Conservation (phyloP, 2,888 invertebrate genomes). For the Oxystoma pomonae region DNA sequence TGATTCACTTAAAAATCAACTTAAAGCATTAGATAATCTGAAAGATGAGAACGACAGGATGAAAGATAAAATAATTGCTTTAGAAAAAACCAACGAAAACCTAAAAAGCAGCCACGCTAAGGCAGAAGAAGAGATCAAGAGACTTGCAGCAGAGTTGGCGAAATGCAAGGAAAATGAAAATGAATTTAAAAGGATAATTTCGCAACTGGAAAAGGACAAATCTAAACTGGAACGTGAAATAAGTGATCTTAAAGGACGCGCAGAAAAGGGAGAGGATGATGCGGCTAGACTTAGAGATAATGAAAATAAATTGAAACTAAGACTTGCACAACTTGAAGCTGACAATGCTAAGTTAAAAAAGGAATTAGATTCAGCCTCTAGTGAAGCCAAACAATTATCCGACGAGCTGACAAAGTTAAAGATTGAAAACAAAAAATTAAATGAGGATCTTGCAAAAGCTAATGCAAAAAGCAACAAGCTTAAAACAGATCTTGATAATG, state of each 20-base stretch:
- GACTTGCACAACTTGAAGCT: constrained; percentile 23
- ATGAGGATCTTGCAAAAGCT: constrained; percentile 20
- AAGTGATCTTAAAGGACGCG: constrained; percentile 16
- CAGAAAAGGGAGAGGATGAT: constrained; percentile 11
- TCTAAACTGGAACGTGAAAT: constrained; percentile 29
- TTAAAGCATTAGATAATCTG: constrained; percentile 9
- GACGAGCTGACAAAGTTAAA: constrained; percentile 14
- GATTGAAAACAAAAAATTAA: constrained; percentile 21
- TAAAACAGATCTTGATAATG: constrained; percentile 23
- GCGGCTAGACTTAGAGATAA: constrained; percentile 21
- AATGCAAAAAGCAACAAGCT: constrained; percentile 28
- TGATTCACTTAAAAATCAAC: constrained; percentile 11
- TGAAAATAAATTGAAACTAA: constrained; percentile 27
- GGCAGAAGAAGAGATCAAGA: constrained; percentile 4
- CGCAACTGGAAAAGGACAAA: constrained; percentile 27
- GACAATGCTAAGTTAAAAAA: constrained; percentile 32
- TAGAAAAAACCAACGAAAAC: constrained; percentile 25
- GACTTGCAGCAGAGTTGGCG: constrained; percentile 14
- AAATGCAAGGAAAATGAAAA: background rate
- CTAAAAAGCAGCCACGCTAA: constrained; percentile 22
- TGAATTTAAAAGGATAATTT: constrained; percentile 21
- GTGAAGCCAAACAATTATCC: constrained; percentile 17
- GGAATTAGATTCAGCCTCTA: constrained; percentile 23
- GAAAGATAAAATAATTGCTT: constrained; percentile 20
- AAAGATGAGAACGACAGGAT: constrained; percentile 13